These are phyloP conservation scores for Thymelicus sylvestris DNA, from an alignment of 2,888 invertebrate genomes.

Conservation along the genomic window DNA sequence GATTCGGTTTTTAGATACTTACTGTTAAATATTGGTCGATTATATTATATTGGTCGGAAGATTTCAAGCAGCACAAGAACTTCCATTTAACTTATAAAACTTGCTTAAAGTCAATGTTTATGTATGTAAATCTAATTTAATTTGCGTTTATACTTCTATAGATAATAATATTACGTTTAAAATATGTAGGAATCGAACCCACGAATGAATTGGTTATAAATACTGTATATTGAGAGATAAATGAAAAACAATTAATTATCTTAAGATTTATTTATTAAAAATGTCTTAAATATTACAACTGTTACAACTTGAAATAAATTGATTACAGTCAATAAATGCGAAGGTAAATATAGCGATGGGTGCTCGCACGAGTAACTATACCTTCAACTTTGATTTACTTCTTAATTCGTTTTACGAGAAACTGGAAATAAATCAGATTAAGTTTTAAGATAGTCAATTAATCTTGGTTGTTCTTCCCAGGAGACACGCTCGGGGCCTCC, in stretches of 20 bases:
- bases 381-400: conserved; percentile 19
- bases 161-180: no score
- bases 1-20: no score
- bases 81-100: no score
- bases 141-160: no score
- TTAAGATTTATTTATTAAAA: conserved; percentile 46
- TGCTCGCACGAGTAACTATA: not conserved
- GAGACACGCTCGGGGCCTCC: conserved; percentile 15
- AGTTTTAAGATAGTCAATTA: conserved; percentile 35
- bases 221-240: conserved; percentile 51
- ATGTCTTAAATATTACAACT: conserved; percentile 45
- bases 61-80: no score
- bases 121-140: no score
- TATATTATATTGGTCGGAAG: no score
- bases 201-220: no score
- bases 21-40: no score
- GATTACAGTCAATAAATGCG: conserved; percentile 16
- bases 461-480: conserved; percentile 30
- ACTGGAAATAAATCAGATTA: conserved; percentile 21
- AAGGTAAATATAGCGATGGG: conserved; percentile 2
- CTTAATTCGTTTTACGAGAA: conserved; percentile 25
- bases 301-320: conserved; percentile 30
- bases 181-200: no score
- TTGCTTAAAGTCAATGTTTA: no score
- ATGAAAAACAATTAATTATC: conserved; percentile 24